Conservation (phyloP, 2,888 invertebrate species). For the Meghimatium bilineatum region DNA sequence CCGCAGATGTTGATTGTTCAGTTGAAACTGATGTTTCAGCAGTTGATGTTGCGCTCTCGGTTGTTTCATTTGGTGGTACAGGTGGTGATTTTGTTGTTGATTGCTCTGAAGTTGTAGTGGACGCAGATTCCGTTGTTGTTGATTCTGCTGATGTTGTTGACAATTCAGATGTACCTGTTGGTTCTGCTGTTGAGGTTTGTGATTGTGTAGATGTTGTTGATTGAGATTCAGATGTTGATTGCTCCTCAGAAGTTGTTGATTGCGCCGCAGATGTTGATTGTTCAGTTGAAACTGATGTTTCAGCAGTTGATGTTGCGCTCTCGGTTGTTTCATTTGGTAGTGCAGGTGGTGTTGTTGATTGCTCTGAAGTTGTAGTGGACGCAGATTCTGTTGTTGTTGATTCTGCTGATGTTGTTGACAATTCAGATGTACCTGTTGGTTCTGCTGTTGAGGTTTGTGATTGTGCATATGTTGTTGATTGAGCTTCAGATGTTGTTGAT, state of each 20-base stretch:
- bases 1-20: too few species aligned
- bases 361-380: neutral
- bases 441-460: neutral
- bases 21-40: too few species aligned
- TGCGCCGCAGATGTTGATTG: neutral
- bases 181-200: neutral
- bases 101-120: neutral
- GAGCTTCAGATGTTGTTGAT: neutral
- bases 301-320: neutral
- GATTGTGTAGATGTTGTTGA: neutral
- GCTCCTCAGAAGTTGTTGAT: neutral
- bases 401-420: neutral
- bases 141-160: neutral
- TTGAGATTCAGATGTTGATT: neutral
- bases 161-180: neutral
- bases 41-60: too few species aligned
- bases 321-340: neutral
- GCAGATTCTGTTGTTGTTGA: neutral
- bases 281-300: too few species aligned
- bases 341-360: neutral
- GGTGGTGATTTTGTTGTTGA: too few species aligned
- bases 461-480: neutral
- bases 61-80: neutral
- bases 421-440: neutral
- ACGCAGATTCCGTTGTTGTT: neutral